phyloP scores from a whole-genome alignment of 1,140 invertebrate species.

The Ips typographus region DNA sequence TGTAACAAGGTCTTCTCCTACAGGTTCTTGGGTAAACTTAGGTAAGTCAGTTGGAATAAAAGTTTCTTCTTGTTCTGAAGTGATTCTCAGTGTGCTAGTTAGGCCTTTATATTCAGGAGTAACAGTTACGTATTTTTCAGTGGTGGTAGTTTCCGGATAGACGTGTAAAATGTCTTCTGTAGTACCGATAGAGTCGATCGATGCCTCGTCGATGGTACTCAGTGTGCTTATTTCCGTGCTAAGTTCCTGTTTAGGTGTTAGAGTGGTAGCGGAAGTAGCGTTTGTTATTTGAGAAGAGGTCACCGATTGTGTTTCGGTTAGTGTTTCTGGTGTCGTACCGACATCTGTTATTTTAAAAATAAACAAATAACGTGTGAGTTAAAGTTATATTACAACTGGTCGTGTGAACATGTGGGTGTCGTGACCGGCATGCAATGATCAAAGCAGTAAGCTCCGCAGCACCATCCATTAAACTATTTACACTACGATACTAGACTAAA shows the following conservation, averaged over 20 bases:
- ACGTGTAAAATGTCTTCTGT: slow-evolving; percentile 47
- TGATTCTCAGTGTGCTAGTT: background rate
- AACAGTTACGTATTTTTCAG: slow-evolving; percentile 55
- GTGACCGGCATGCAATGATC: slow-evolving; percentile 37
- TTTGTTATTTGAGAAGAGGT: slow-evolving; percentile 46
- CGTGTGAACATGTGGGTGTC: slow-evolving; percentile 35
- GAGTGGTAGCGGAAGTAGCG: slow-evolving; percentile 42
- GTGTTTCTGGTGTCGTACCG: slow-evolving; percentile 50
- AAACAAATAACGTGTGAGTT: slow-evolving; percentile 44
- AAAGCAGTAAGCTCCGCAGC: slow-evolving; percentile 33
- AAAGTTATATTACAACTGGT: slow-evolving; percentile 36
- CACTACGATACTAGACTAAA: slow-evolving; percentile 19
- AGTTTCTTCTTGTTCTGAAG: background rate
- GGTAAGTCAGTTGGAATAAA: background rate
- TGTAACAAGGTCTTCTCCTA: slow-evolving; percentile 13
- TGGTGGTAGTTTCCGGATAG: slow-evolving; percentile 48
- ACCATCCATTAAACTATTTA: slow-evolving; percentile 19
- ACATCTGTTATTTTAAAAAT: slow-evolving; percentile 52
- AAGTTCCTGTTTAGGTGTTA: slow-evolving; percentile 42
- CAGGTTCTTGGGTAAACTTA: background rate
- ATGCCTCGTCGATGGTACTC: slow-evolving; percentile 9
- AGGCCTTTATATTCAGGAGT: slow-evolving; percentile 47
- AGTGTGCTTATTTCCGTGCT: slow-evolving; percentile 22
- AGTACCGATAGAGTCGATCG: slow-evolving; percentile 8
- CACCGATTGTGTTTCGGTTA: slow-evolving; percentile 51